Conservation (phyloP, 2,888 invertebrate genomes). For the Alloscopus bannaensis region DNA sequence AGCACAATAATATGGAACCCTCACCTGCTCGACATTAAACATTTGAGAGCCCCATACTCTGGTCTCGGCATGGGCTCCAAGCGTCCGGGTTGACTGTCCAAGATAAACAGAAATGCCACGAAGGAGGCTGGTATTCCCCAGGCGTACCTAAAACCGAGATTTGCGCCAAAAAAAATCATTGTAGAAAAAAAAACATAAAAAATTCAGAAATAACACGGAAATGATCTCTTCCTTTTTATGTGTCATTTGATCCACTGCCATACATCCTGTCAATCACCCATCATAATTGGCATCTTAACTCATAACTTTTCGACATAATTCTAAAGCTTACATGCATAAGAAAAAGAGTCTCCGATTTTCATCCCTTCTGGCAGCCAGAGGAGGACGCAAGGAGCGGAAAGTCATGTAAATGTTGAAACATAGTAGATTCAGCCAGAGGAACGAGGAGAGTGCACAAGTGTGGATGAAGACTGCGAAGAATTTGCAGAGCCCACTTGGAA, state of each 20-base stretch:
- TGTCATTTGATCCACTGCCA: background rate
- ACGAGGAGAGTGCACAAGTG: conserved; percentile 71
- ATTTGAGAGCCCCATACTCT: conserved; percentile 68
- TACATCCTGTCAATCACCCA: conserved; percentile 5
- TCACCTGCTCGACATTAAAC: conserved; percentile 72
- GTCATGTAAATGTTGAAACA: conserved; percentile 73
- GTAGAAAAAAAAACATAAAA: background rate
- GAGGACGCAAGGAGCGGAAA: conserved; percentile 71
- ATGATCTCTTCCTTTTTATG: too few species aligned
- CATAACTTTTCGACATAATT: background rate
- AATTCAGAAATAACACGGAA: background rate
- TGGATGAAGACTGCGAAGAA: conserved; percentile 72
- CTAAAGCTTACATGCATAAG: conserved; percentile 72
- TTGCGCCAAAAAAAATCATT: background rate
- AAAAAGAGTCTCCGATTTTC: conserved; percentile 71
- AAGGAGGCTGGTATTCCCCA: conserved; percentile 73
- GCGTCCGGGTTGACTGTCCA: conserved; percentile 67
- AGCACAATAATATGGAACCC: background rate
- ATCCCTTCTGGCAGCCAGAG: conserved; percentile 69
- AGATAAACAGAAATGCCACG: conserved; percentile 68
- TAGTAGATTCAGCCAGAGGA: conserved; percentile 72
- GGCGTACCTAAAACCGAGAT: conserved; percentile 63
- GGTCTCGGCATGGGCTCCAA: conserved; percentile 71
- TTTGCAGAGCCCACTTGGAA: conserved; percentile 67
- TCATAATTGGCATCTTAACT: conserved; percentile 8